Evolutionary conservation across 2,888 invertebrate species (phyloP), one percentile per base, ranked within the genome.

Genomic region (Timandra comae): DNA sequence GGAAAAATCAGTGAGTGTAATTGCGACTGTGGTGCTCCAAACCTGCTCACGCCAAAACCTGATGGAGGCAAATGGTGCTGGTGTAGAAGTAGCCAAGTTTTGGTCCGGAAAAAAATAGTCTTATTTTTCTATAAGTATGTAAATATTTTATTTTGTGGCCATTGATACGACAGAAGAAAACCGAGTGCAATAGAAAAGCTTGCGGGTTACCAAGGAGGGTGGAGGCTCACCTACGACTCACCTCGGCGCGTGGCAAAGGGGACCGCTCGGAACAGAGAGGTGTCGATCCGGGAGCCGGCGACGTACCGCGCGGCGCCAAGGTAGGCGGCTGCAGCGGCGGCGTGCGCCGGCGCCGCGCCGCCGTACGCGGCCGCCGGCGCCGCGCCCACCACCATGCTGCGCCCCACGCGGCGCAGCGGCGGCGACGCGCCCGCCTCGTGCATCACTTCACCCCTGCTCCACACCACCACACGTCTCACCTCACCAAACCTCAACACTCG

Each of bases 261-360:
- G n/a, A 80, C 51, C 35, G 74, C 59, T 5, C 76, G 76, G 55
- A 86, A 86, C 28, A 86, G 63, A 7, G 85, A 75, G 2, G 85
- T 85, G 57, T 86, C 86, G 42, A 85, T 78, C 27, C 81, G 63
- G 3, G 79, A 81, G 38, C 94, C 94, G 41, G 93, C 91, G 49
- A 94, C 90, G 73, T 94, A 95, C 58, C 95, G 88, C 47, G 94
- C 90, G 44, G 93, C 91, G 46, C 90, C 90, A 44, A 95, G 75
- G 76, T 95, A 95, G 43, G 93, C 91, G 54, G 92, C 92, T 51
- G 93, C 93, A 49, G 93, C 92, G 55, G 91, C 92, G 11, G 49
- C 53, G 12, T 30, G 40, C 42, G 43, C 39, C 41, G 22, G 39
- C 33, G 29, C 26, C 20, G 29, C 23, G 12, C 38, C 43, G 5